phyloP scores from a whole-genome alignment of 2,113 vertebrate genomes.

The Asarcornis scutulata region DNA sequence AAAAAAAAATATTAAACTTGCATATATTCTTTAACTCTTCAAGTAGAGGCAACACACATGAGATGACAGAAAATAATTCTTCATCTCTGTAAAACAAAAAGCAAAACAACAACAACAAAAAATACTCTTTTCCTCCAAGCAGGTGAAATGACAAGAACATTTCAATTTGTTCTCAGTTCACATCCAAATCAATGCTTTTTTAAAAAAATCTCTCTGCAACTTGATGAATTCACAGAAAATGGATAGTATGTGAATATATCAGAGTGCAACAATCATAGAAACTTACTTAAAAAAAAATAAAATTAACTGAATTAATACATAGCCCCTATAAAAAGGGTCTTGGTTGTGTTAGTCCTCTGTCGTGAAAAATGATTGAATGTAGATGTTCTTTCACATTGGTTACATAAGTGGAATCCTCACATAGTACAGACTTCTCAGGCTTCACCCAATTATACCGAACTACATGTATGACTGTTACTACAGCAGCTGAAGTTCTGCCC shows the following conservation, averaged over 20 bases:
- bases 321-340: neutral
- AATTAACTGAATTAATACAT: neutral
- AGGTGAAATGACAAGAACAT: neutral
- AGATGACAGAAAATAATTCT: neutral
- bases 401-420: neutral
- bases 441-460: neutral
- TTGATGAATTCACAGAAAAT: neutral
- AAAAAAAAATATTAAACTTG: neutral
- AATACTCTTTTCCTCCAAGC: neutral
- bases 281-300: neutral
- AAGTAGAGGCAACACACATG: neutral
- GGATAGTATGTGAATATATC: neutral
- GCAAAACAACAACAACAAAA: no score
- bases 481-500: neutral
- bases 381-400: neutral
- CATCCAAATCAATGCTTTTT: neutral
- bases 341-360: neutral
- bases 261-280: neutral
- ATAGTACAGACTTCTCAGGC: neutral
- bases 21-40: neutral
- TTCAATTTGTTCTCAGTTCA: neutral
- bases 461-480: neutral
- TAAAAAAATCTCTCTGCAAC: neutral
- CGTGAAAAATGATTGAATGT: neutral
- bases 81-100: neutral